Percentiles rank a stretch among this genome's conserved stretches.
These are phyloP conservation scores for Hassar affinis DNA, from an alignment of 2,113 vertebrate species.

Conservation along the genomic window DNA sequence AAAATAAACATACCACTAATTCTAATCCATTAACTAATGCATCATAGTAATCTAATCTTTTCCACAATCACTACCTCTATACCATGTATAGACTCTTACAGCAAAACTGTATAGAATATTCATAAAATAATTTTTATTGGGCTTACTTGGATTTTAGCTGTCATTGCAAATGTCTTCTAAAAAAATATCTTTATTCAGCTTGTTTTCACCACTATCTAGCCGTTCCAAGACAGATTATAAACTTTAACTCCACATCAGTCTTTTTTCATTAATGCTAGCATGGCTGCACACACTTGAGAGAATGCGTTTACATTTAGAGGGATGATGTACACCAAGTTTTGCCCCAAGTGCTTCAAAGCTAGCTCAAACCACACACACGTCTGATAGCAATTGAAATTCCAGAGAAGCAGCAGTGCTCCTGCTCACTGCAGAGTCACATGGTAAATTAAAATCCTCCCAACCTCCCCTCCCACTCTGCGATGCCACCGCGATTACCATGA, in stretches of 20 bases:
- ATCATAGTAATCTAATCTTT: background rate
- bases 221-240: constrained; percentile 23
- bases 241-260: constrained; percentile 6
- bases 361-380: constrained; percentile 48
- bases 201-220: constrained; percentile 10
- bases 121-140: constrained; percentile 46
- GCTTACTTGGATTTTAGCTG: background rate
- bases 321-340: constrained; percentile 54
- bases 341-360: constrained; percentile 40
- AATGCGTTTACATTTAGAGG: constrained; percentile 41
- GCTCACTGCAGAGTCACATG: constrained; percentile 43
- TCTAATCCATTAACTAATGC: background rate
- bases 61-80: background rate
- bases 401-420: constrained; percentile 47
- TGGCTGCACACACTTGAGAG: constrained; percentile 38
- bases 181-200: background rate
- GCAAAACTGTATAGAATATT: background rate
- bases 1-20: background rate
- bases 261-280: constrained; percentile 24
- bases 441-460: constrained; percentile 32
- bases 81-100: constrained; percentile 44
- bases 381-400: constrained; percentile 60
- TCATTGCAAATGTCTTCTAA: constrained; percentile 10
- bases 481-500: constrained; percentile 46
- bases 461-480: background rate